Evolutionary conservation across 2,888 invertebrate species (phyloP).

Genomic region (Pediacus dermestoides): DNA sequence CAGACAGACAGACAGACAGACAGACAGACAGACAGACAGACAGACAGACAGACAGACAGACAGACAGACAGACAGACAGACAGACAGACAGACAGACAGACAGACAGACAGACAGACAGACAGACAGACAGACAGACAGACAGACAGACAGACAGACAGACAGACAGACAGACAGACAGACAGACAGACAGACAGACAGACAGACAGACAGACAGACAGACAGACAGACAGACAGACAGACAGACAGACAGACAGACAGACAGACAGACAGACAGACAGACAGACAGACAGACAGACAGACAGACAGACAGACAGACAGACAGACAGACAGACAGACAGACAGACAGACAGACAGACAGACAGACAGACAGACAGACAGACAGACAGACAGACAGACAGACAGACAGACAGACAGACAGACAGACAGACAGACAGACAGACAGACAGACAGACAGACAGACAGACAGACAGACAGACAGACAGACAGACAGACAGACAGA

Average conservation of each 20-base stretch:
- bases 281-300: constrained; percentile 19
- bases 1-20: constrained; percentile 19
- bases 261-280: constrained; percentile 19
- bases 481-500: constrained; percentile 11
- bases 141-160: constrained; percentile 17
- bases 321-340: constrained; percentile 19
- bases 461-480: constrained; percentile 11
- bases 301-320: constrained; percentile 18
- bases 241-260: constrained; percentile 19
- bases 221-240: constrained; percentile 18
- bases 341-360: constrained; percentile 18
- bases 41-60: constrained; percentile 20
- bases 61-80: constrained; percentile 19
- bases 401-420: constrained; percentile 15
- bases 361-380: constrained; percentile 19
- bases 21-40: constrained; percentile 19
- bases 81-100: constrained; percentile 20
- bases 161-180: constrained; percentile 16
- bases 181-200: constrained; percentile 18
- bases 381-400: constrained; percentile 19
- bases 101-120: constrained; percentile 19
- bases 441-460: constrained; percentile 17
- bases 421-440: constrained; percentile 17
- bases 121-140: constrained; percentile 20
- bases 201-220: constrained; percentile 19